A percentile compares a stretch with the other conserved stretches of the same genome.
These are phyloP conservation scores for Epizoanthus stellaris DNA, from an alignment of 92 coral and sea anemone genomes.

Conservation along the genomic window DNA sequence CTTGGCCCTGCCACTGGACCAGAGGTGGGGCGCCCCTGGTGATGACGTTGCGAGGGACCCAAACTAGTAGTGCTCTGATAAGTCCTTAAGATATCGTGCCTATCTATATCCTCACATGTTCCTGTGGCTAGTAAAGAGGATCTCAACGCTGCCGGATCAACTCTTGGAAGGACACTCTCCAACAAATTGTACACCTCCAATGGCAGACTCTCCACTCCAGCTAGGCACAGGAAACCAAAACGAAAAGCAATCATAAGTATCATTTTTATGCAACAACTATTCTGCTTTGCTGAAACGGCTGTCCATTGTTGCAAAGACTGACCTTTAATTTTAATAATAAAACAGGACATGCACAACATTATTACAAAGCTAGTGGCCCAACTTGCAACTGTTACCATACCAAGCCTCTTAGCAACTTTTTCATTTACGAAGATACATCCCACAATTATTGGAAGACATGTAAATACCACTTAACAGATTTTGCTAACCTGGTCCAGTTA, in stretches of 20 bases:
- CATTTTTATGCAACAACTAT: no score
- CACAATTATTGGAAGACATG: no score
- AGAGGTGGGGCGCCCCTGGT: background rate
- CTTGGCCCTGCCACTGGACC: background rate
- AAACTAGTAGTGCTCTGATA: background rate
- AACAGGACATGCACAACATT: no score
- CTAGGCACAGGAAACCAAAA: background rate
- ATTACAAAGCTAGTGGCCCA: no score
- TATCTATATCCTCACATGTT: constrained; percentile 24
- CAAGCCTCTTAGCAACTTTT: no score
- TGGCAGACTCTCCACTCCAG: constrained; percentile 38
- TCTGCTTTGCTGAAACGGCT: no score
- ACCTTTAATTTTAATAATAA: no score
- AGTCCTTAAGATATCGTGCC: constrained; percentile 33
- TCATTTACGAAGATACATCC: no score
- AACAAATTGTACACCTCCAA: constrained; percentile 75
- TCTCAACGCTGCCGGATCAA: constrained; percentile 60
- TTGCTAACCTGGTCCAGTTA: constrained; percentile 52
- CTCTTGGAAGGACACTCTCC: constrained; percentile 75
- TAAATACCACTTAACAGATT: no score
- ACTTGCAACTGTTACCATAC: no score
- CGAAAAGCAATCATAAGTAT: no score
- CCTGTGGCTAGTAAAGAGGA: constrained; percentile 65
- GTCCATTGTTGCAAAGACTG: no score
- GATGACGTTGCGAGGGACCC: constrained; percentile 6